These are phyloP conservation scores for Scaptomyza tumidula DNA, from an alignment of 2,888 invertebrate species.

Conservation along the genomic window DNA sequence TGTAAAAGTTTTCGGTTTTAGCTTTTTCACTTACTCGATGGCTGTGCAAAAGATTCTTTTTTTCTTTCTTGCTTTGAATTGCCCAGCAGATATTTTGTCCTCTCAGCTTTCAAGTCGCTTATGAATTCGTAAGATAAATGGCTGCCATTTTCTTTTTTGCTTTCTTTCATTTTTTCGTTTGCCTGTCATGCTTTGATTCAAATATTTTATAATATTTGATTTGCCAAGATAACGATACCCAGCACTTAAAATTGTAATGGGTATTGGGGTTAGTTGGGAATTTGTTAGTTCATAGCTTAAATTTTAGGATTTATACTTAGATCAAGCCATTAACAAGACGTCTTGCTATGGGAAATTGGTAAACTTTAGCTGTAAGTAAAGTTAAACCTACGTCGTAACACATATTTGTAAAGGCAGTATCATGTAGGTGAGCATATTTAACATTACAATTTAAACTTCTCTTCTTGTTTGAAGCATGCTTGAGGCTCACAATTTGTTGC, in stretches of 20 bases:
- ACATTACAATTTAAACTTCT: neutral
- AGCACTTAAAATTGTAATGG: neutral
- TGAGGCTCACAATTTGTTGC: constrained; percentile 46
- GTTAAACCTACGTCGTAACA: too few relatives aligned
- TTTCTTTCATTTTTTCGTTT: constrained; percentile 7
- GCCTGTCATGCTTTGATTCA: constrained; percentile 22
- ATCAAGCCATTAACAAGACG: too few relatives aligned
- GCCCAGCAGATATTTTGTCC: constrained; percentile 39
- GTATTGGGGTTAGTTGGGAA: neutral
- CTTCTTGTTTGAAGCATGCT: constrained; percentile 44
- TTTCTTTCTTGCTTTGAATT: constrained; percentile 17
- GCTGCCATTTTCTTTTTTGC: constrained; percentile 35
- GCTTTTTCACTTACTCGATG: constrained; percentile 57
- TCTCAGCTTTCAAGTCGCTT: constrained; percentile 25
- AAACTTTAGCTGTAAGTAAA: too few relatives aligned
- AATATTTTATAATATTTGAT: constrained; percentile 44
- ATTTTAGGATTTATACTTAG: too few relatives aligned
- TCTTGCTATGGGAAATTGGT: too few relatives aligned
- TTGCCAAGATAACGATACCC: constrained; percentile 20
- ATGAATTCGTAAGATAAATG: constrained; percentile 64
- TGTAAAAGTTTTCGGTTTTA: constrained; percentile 58
- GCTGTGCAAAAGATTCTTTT: constrained; percentile 1
- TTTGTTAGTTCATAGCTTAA: too few relatives aligned
- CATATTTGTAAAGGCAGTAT: too few relatives aligned
- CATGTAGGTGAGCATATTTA: neutral